phyloP scores from a whole-genome alignment of 2,888 invertebrate genomes.

The Acanthopleura granulata region DNA sequence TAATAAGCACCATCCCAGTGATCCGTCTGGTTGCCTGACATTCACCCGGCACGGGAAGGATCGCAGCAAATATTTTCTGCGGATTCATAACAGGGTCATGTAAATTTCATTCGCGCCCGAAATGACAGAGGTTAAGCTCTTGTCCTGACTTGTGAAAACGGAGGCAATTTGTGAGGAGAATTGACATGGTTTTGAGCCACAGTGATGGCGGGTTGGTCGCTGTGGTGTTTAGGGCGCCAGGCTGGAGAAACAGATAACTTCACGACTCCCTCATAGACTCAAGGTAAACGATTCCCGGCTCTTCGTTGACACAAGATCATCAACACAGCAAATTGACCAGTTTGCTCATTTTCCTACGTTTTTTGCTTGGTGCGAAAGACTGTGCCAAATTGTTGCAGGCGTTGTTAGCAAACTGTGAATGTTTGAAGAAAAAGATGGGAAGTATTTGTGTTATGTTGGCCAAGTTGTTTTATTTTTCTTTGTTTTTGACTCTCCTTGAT shows the following conservation, averaged over 20 bases:
- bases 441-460: constrained; percentile 2
- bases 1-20: constrained; percentile 7
- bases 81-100: constrained; percentile 6
- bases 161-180: constrained; percentile 10
- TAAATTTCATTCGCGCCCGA: constrained; percentile 14
- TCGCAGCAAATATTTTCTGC: constrained; percentile 14
- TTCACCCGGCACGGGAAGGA: neutral
- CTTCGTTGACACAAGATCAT: neutral
- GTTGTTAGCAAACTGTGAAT: neutral
- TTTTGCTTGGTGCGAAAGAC: neutral
- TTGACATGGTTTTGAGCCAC: constrained; percentile 6
- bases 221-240: no score
- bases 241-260: no score
- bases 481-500: neutral
- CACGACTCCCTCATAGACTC: no score
- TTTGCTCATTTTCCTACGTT: neutral
- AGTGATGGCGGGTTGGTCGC: no score
- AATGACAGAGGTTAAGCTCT: constrained; percentile 10
- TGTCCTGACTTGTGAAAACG: constrained; percentile 15
- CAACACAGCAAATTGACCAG: neutral
- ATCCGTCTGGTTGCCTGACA: neutral
- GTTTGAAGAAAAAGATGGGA: constrained; percentile 14
- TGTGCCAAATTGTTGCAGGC: constrained; percentile 13
- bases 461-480: neutral
- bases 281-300: no score